Evolutionary conservation across 1,140 invertebrate species (phyloP).

Genomic region (Habropoda laboriosa): DNA sequence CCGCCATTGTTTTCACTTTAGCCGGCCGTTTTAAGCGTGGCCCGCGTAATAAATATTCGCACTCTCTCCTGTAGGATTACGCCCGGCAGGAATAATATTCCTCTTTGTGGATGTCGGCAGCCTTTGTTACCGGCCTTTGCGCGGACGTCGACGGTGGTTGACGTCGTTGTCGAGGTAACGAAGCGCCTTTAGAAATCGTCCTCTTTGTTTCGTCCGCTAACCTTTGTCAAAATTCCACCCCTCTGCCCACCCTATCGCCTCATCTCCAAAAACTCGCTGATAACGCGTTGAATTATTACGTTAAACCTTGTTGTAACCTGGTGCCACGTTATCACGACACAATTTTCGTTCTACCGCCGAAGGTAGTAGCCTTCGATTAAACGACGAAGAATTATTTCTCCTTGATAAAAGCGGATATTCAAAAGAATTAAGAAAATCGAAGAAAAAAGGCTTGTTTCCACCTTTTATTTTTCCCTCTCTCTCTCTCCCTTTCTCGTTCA

Average conservation of each 20-base stretch:
- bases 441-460: constrained; percentile 1
- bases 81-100: constrained; percentile 77
- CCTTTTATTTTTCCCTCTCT: background rate
- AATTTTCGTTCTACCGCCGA: background rate
- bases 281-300: constrained; percentile 56
- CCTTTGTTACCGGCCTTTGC: constrained; percentile 73
- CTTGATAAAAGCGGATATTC: background rate
- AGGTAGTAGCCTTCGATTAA: constrained; percentile 12
- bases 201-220: constrained; percentile 66
- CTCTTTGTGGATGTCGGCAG: constrained; percentile 73
- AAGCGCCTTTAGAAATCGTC: constrained; percentile 69
- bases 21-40: constrained; percentile 72
- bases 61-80: constrained; percentile 72
- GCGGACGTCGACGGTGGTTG: constrained; percentile 69
- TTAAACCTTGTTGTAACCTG: constrained; percentile 11
- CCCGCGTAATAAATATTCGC: constrained; percentile 78
- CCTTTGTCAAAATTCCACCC: constrained; percentile 61
- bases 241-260: no score
- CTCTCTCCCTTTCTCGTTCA: background rate
- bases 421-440: constrained; percentile 25
- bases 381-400: background rate
- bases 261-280: constrained; percentile 46
- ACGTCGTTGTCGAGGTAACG: constrained; percentile 65
- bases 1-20: constrained; percentile 77
- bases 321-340: background rate